Percentiles rank a stretch among this genome's conserved stretches.
These are phyloP conservation scores for Brachionus calyciflorus DNA, from an alignment of 1,140 invertebrate species.

Conservation along the genomic window DNA sequence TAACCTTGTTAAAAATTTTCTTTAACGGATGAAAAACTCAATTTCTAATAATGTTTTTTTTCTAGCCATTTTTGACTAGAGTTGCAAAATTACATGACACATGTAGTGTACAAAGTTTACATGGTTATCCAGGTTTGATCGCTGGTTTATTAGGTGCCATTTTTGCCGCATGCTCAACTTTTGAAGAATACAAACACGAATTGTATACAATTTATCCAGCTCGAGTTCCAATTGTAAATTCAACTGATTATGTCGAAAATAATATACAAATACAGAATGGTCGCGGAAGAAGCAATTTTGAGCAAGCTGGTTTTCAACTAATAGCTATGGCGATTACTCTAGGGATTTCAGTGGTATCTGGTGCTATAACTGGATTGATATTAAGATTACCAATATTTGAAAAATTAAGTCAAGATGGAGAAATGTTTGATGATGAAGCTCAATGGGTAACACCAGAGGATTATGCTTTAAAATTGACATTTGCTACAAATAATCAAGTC, in stretches of 20 bases:
- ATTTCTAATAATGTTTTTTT: background rate
- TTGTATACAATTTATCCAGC: constrained; percentile 48
- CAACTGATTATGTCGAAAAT: background rate
- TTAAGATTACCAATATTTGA: constrained; percentile 44
- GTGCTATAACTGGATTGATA: constrained; percentile 69
- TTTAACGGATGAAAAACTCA: background rate
- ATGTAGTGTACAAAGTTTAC: constrained; percentile 90
- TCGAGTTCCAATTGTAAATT: background rate
- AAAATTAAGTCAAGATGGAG: constrained; percentile 31
- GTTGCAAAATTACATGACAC: constrained; percentile 79
- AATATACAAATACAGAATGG: constrained; percentile 59
- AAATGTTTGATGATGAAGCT: constrained; percentile 46
- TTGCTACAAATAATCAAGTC: constrained; percentile 1
- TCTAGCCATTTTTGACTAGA: constrained; percentile 12
- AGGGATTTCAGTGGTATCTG: constrained; percentile 70
- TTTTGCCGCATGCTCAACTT: constrained; percentile 71
- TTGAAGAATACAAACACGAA: constrained; percentile 61
- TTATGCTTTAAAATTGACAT: constrained; percentile 44
- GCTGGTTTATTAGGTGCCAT: constrained; percentile 75
- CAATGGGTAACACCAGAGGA: constrained; percentile 45
- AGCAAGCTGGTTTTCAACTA: constrained; percentile 78
- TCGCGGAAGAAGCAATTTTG: constrained; percentile 65
- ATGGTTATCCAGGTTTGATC: constrained; percentile 86
- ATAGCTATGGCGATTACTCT: constrained; percentile 71
- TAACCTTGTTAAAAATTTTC: background rate